A percentile compares a stretch with the other conserved stretches of the same genome.
Conservation (phyloP, 2,888 invertebrate species). For the Abrostola tripartita region DNA sequence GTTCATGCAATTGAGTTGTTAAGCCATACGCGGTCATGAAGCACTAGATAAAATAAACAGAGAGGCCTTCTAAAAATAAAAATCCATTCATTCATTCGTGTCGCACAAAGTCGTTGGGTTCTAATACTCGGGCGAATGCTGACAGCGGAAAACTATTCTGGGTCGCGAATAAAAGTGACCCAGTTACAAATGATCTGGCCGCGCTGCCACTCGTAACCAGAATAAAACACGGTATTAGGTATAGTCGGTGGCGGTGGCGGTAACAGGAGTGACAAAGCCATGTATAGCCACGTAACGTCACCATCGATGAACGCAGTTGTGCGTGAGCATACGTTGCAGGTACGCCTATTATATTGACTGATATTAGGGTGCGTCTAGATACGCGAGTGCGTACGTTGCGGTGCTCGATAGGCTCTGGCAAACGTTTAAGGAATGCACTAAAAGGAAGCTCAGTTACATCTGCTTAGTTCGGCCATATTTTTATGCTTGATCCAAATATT, state of each 20-base stretch:
- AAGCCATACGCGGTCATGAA: conserved; percentile 30
- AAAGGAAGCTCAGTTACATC: too few relatives aligned
- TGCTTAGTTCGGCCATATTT: too few relatives aligned
- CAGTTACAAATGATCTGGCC: conserved; percentile 77
- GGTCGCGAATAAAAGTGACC: conserved; percentile 78
- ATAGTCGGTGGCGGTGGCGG: conserved; percentile 22
- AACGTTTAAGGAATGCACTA: too few relatives aligned
- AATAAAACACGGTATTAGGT: conserved; percentile 51
- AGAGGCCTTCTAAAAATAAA: conserved; percentile 62
- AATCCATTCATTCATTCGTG: conserved; percentile 64
- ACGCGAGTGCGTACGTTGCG: neutral
- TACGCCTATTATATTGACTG: conserved; percentile 42
- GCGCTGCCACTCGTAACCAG: conserved; percentile 54
- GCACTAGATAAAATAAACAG: conserved; percentile 48
- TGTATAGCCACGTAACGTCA: conserved; percentile 29
- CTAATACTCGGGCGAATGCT: conserved; percentile 67
- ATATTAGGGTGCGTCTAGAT: conserved; percentile 15
- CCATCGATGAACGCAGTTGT: conserved; percentile 40
- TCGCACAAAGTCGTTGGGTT: conserved; percentile 59
- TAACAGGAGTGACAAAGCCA: conserved; percentile 33
- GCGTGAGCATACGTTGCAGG: conserved; percentile 39
- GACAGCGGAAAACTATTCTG: conserved; percentile 71
- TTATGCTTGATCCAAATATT: too few relatives aligned
- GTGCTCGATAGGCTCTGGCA: neutral
- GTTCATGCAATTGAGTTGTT: conserved; percentile 12